A percentile compares a stretch with the other conserved stretches of the same genome.
phyloP scores from a whole-genome alignment of 2,888 invertebrate species.

The Phragmatobia fuliginosa region DNA sequence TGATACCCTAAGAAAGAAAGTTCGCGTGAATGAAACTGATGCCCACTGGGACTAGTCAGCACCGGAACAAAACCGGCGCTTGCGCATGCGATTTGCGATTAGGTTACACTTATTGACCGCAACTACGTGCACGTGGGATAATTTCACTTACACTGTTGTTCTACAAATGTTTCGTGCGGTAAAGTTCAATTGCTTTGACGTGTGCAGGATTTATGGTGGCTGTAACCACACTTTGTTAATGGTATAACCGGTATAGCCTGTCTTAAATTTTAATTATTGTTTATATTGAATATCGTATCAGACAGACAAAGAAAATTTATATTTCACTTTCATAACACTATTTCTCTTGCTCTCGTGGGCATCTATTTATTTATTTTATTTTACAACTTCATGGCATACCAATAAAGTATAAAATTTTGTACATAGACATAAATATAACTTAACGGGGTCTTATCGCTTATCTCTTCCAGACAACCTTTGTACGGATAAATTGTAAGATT shows the following conservation, averaged over 20 bases:
- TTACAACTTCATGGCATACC: too few relatives aligned
- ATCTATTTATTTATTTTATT: too few relatives aligned
- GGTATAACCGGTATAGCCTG: slow-evolving; percentile 17
- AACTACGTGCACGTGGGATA: slow-evolving; percentile 57
- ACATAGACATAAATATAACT: too few relatives aligned
- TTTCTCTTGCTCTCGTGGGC: too few relatives aligned
- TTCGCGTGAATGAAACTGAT: slow-evolving; percentile 52
- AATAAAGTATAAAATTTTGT: too few relatives aligned
- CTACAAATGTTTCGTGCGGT: slow-evolving; percentile 23
- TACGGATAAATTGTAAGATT: too few relatives aligned
- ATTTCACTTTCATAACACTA: too few relatives aligned
- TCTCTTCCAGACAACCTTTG: too few relatives aligned
- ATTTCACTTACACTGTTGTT: slow-evolving; percentile 47
- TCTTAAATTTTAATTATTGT: not conserved
- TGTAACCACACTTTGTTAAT: slow-evolving; percentile 1
- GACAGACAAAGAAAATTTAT: not conserved
- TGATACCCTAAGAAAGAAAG: slow-evolving; percentile 60
- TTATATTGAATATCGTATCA: not conserved
- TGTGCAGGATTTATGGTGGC: slow-evolving; percentile 8
- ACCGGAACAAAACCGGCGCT: slow-evolving; percentile 41
- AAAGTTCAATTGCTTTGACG: slow-evolving; percentile 14
- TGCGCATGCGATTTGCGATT: slow-evolving; percentile 41
- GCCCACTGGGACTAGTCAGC: slow-evolving; percentile 49
- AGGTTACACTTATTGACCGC: slow-evolving; percentile 52
- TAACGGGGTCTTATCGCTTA: too few relatives aligned